Evolutionary conservation across 2,888 invertebrate species (phyloP).

Genomic region (Schizotus pectinicornis): DNA sequence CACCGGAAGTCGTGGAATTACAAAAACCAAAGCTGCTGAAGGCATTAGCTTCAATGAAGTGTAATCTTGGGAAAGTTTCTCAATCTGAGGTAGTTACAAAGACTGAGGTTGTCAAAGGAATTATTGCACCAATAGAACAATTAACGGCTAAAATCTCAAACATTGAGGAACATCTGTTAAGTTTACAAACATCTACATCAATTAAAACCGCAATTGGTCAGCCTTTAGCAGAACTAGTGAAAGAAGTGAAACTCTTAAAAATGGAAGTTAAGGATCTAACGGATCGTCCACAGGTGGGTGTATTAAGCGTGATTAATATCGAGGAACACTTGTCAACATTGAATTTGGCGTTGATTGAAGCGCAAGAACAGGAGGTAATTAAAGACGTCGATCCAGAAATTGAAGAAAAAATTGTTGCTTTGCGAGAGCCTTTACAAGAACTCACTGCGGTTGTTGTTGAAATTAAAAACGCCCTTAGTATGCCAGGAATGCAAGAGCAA

Average conservation of each 20-base stretch:
- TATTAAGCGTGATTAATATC: too few relatives aligned
- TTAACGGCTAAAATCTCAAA: conserved; percentile 21
- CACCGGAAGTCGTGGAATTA: neutral
- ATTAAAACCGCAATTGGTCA: neutral
- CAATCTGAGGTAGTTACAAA: neutral
- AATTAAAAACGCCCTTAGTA: neutral
- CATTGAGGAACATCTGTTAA: conserved; percentile 7
- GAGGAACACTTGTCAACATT: too few relatives aligned
- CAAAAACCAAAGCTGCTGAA: conserved; percentile 23
- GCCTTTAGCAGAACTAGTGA: conserved; percentile 1
- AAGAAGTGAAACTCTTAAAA: neutral
- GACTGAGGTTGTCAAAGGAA: conserved; percentile 3
- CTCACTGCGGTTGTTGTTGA: neutral
- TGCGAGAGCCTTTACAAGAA: conserved; percentile 7
- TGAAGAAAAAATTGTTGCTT: neutral
- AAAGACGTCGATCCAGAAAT: conserved; percentile 4
- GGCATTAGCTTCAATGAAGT: conserved; percentile 31
- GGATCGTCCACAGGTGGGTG: too few relatives aligned
- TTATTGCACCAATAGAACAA: conserved; percentile 21
- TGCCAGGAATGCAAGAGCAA: neutral
- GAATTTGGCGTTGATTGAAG: too few relatives aligned
- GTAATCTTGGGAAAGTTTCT: conserved; percentile 22
- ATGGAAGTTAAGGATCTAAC: too few relatives aligned
- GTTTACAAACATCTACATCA: conserved; percentile 10
- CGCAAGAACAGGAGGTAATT: conserved; percentile 1